Evolutionary conservation across 2,888 invertebrate genomes (phyloP), one percentile per base, ranked within the genome.

Genomic region (Incurvaria masculella): DNA sequence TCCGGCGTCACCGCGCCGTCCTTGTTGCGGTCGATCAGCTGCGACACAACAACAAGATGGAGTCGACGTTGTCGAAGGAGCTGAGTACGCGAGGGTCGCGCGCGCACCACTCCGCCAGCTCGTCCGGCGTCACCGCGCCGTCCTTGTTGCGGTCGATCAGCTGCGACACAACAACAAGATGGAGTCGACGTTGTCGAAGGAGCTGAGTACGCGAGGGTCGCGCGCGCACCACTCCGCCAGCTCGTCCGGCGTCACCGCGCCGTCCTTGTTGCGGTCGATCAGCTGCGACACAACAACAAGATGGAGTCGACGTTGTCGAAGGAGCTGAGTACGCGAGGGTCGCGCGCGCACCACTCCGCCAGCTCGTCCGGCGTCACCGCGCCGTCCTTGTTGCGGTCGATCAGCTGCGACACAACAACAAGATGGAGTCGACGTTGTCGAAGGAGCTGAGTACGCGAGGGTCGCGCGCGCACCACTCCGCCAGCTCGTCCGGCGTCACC

Each of bases 211-310:
- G 49, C 82, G 81, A 56, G 87, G 88, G 68, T 89, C 87, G 52
- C 88, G 81, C 44, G 84, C 82, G 67, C 89, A 88, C 89, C 89
- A 90, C 55, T 86, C 82, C 42, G 88, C 84, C 60, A 91, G 74
- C 72, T 91, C 91, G 60, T 91, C 90, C 48, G 87, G 87, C 5
- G 91, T 87, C 57, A 91, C 88, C 51, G 86, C 87, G 18, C 91
- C 91, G 63, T 91, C 91, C 51, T 87, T 84, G 69, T 91, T 88
- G 11, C 84, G 81, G 67, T 91, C 91, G 67, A 92, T 90, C 63
- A 87, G 72, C 91, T 91, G 80, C 23, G 50, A 49, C 46, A 53
- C 16, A 20, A 44, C 4, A 27, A 21, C 16, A 20, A 4, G 33
- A 23, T n/a, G 47, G 33, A 44, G n/a, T n/a, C n/a, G n/a, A n/a